These are phyloP conservation scores for Natator depressus DNA, from an alignment of 2,113 vertebrate species.

Conservation along the genomic window DNA sequence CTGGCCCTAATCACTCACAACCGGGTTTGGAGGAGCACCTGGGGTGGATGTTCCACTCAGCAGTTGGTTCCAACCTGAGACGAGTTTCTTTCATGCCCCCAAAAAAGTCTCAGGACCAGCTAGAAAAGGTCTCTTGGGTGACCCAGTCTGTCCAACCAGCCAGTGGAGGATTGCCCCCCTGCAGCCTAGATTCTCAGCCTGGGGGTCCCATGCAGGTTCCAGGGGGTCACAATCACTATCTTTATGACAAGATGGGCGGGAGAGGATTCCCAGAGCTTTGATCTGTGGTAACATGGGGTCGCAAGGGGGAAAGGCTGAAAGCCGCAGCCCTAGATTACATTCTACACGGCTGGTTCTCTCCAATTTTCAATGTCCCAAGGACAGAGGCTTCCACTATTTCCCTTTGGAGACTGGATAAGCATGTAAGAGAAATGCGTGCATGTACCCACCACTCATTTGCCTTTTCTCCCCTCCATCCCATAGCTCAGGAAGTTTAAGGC, in stretches of 20 bases:
- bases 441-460: not conserved
- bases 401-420: not conserved
- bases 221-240: not conserved
- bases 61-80: not conserved
- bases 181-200: not conserved
- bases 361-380: fast-evolving
- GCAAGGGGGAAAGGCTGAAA: not conserved
- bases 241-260: not conserved
- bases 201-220: not conserved
- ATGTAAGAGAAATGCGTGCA: not conserved
- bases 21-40: not conserved
- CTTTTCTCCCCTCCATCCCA: not conserved
- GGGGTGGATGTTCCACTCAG: not conserved
- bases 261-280: not conserved
- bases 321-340: not conserved
- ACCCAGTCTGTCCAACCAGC: not conserved
- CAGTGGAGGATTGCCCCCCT: not conserved
- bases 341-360: fast-evolving
- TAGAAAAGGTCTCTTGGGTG: not conserved
- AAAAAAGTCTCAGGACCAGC: not conserved
- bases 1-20: fast-evolving
- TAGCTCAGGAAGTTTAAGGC: not conserved
- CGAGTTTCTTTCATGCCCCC: not conserved
- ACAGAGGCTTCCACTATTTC: fast-evolving
- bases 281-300: not conserved